Percentiles rank a stretch among this genome's conserved stretches.
Conservation (phyloP, 2,113 vertebrate species). For the Planiliza haematocheilus region DNA sequence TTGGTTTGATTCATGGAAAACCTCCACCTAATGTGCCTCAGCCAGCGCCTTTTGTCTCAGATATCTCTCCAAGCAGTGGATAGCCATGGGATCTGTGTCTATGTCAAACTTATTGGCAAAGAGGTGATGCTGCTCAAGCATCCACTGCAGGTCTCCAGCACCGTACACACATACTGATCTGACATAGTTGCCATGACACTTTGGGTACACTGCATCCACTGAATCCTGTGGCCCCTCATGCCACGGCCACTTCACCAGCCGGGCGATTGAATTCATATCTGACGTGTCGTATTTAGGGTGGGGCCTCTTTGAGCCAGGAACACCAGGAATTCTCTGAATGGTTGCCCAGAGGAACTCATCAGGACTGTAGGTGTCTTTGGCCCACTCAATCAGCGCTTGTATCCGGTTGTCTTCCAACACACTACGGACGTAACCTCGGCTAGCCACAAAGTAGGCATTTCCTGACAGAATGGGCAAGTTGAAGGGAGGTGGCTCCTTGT, state of each 20-base stretch:
- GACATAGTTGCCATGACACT: conserved; percentile 84
- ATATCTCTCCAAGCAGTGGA: conserved; percentile 90
- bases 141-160: no score
- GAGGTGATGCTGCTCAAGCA: no score
- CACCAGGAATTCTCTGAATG: conserved; percentile 87
- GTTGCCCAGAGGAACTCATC: conserved; percentile 95
- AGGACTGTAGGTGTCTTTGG: conserved; percentile 90
- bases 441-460: conserved; percentile 91
- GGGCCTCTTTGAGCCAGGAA: conserved; percentile 82
- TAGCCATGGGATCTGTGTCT: conserved; percentile 83
- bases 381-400: conserved; percentile 86
- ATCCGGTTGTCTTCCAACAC: conserved; percentile 82
- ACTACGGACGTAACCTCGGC: conserved; percentile 82
- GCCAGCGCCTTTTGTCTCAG: conserved; percentile 84
- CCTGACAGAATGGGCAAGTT: conserved; percentile 87
- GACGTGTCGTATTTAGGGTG: conserved; percentile 86
- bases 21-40: background rate
- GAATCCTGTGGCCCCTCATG: conserved; percentile 84
- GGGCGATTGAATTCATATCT: conserved; percentile 86
- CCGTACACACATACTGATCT: no score
- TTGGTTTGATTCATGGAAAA: background rate
- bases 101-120: conserved; percentile 95
- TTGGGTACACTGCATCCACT: conserved; percentile 85
- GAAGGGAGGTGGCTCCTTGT: conserved; percentile 85
- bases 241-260: conserved; percentile 90